A percentile compares a stretch with the other conserved stretches of the same genome.
Evolutionary conservation across 2,888 invertebrate species (phyloP).

Genomic region (Drosophila mayaguana): DNA sequence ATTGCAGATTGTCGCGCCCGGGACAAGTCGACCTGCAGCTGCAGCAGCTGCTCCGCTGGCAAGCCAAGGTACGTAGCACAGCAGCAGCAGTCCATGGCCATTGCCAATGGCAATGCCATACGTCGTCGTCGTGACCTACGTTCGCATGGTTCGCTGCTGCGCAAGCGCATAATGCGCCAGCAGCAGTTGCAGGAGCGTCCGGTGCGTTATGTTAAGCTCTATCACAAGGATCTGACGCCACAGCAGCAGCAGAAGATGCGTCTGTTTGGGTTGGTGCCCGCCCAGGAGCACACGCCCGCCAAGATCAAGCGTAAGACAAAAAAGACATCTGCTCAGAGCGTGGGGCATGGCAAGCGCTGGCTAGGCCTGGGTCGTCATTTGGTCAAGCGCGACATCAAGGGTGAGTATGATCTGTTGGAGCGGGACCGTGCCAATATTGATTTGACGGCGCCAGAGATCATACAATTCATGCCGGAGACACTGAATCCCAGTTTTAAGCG

Average conservation of each 20-base stretch:
- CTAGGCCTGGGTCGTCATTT: constrained; percentile 48
- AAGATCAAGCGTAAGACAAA: constrained; percentile 64
- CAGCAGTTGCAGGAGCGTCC: constrained; percentile 67
- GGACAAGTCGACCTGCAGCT: constrained; percentile 65
- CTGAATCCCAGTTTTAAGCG: constrained; percentile 78
- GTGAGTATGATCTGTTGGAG: constrained; percentile 82
- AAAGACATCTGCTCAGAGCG: constrained; percentile 37
- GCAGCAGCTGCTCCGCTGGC: constrained; percentile 53
- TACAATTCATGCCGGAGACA: constrained; percentile 84
- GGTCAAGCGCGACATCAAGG: constrained; percentile 83
- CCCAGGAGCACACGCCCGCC: background rate
- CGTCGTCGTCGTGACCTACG: constrained; percentile 76
- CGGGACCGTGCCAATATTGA: constrained; percentile 76
- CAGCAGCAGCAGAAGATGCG: constrained; percentile 46
- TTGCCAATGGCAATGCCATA: constrained; percentile 54
- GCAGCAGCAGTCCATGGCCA: constrained; percentile 30
- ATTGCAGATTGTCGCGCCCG: constrained; percentile 62
- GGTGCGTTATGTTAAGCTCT: constrained; percentile 73
- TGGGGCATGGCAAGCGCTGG: constrained; percentile 35
- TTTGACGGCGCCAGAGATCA: constrained; percentile 83
- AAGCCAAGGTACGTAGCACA: constrained; percentile 80
- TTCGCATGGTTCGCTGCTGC: constrained; percentile 53
- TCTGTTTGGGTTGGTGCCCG: constrained; percentile 40
- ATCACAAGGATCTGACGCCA: constrained; percentile 68
- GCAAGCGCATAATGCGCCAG: constrained; percentile 62